These are phyloP conservation scores for Eueremaeus valkanovi DNA, from an alignment of 2,888 invertebrate genomes.

Conservation along the genomic window DNA sequence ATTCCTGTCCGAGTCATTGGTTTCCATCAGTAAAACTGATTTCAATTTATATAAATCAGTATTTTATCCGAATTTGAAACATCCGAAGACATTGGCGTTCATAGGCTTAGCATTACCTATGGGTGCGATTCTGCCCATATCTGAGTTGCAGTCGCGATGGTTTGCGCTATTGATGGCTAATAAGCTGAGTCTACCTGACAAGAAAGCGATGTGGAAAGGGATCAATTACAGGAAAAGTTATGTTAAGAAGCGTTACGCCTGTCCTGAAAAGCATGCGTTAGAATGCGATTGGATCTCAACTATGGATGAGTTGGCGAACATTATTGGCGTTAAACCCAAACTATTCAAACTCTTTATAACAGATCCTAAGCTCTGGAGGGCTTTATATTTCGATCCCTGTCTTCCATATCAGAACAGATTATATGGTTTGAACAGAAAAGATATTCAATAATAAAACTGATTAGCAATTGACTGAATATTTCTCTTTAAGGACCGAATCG, in stretches of 20 bases:
- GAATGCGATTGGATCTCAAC: slow-evolving; percentile 48
- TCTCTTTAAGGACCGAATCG: slow-evolving; percentile 51
- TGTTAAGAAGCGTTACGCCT: slow-evolving; percentile 48
- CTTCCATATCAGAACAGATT: slow-evolving; percentile 53
- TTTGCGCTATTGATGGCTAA: slow-evolving; percentile 52
- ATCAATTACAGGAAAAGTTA: slow-evolving; percentile 49
- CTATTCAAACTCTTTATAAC: slow-evolving; percentile 50
- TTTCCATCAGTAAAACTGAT: slow-evolving; percentile 50
- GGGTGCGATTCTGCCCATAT: slow-evolving; percentile 56
- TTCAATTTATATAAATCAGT: slow-evolving; percentile 53
- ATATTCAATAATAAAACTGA: not conserved
- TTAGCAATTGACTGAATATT: not conserved
- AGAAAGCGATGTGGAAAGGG: slow-evolving; percentile 51
- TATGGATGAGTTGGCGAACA: slow-evolving; percentile 55
- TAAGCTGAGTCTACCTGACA: slow-evolving; percentile 49
- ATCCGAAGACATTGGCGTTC: slow-evolving; percentile 52
- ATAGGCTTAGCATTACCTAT: slow-evolving; percentile 55
- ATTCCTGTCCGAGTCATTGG: slow-evolving; percentile 51
- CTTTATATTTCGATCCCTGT: slow-evolving; percentile 51
- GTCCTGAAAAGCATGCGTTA: slow-evolving; percentile 45
- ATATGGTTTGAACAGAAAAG: not conserved
- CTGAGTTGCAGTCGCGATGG: slow-evolving; percentile 55
- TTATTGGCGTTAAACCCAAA: slow-evolving; percentile 52
- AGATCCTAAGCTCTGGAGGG: slow-evolving; percentile 48
- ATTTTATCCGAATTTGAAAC: slow-evolving; percentile 52